Evolutionary conservation across 2,113 vertebrate genomes (phyloP).

Genomic region (Platycercus adscitus): DNA sequence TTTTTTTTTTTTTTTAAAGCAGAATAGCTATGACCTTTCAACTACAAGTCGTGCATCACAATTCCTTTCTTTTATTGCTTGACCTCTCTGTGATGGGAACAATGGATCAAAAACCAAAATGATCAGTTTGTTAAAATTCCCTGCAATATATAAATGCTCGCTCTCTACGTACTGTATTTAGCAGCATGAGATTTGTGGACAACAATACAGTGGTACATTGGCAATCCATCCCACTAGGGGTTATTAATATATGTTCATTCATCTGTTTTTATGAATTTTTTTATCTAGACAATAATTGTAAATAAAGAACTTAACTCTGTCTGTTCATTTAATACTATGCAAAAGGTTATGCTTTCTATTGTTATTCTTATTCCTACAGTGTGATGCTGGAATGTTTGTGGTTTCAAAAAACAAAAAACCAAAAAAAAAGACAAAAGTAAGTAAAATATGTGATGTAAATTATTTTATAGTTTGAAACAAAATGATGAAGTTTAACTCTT

Average conservation of each 20-base stretch:
- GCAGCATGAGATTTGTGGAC: conserved; percentile 97
- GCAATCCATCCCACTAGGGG: conserved; percentile 94
- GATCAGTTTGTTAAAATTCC: conserved; percentile 80
- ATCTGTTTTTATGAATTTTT: conserved; percentile 99
- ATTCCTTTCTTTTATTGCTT: conserved; percentile 72
- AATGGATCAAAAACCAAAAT: conserved; percentile 74
- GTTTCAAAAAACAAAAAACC: conserved; percentile 77
- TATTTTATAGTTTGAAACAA: conserved; percentile 86
- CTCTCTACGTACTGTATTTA: conserved; percentile 94
- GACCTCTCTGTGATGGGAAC: conserved; percentile 79
- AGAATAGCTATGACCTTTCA: conserved; percentile 67
- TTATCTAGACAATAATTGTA: conserved; percentile 99
- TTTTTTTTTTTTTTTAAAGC: conserved; percentile 28
- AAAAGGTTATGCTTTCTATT: conserved; percentile 97
- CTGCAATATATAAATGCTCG: conserved; percentile 94
- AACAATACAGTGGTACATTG: conserved; percentile 90
- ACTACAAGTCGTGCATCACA: conserved; percentile 68
- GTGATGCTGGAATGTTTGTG: conserved; percentile 95
- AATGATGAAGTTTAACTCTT: conserved; percentile 85
- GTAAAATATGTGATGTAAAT: conserved; percentile 87
- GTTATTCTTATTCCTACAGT: conserved; percentile 87
- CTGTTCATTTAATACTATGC: conserved; percentile 99
- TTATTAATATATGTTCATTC: conserved; percentile 95
- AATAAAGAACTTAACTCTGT: conserved; percentile 99
- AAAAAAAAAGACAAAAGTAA: conserved; percentile 71